phyloP scores from a whole-genome alignment of 92 coral and sea anemone genomes.

The Umimayanthus chanpuru region DNA sequence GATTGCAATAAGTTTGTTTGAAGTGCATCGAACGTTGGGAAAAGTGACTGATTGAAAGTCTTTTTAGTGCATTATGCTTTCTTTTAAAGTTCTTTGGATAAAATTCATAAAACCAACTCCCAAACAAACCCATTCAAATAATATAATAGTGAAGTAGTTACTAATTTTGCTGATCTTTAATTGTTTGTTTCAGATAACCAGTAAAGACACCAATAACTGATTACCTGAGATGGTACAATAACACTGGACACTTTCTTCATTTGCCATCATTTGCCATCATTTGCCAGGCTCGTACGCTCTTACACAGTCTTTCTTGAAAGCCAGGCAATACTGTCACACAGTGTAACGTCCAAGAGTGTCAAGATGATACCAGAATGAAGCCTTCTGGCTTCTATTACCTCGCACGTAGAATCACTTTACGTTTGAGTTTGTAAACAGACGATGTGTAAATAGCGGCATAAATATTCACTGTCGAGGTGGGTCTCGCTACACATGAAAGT shows the following conservation, averaged over 20 bases:
- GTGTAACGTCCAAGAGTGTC: neutral
- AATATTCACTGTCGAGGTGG: no score
- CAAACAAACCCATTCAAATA: neutral
- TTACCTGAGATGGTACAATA: neutral
- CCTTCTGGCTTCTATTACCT: no score
- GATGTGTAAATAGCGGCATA: no score
- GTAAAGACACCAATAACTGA: neutral
- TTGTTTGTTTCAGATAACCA: neutral
- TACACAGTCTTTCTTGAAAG: neutral
- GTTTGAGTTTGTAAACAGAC: no score
- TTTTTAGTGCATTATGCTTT: no score
- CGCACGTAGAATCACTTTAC: neutral
- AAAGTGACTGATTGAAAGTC: no score
- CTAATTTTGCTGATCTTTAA: neutral
- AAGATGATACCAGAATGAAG: neutral
- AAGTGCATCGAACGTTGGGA: no score
- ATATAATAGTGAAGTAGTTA: neutral
- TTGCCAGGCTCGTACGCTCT: neutral
- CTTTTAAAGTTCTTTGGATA: no score
- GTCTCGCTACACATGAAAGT: no score
- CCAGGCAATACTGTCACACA: neutral
- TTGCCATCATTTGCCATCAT: no score
- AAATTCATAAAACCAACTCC: neutral
- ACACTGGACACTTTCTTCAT: neutral
- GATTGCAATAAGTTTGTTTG: no score